These are phyloP conservation scores for Nebria brevicollis DNA, from an alignment of 2,888 invertebrate genomes.

Conservation along the genomic window DNA sequence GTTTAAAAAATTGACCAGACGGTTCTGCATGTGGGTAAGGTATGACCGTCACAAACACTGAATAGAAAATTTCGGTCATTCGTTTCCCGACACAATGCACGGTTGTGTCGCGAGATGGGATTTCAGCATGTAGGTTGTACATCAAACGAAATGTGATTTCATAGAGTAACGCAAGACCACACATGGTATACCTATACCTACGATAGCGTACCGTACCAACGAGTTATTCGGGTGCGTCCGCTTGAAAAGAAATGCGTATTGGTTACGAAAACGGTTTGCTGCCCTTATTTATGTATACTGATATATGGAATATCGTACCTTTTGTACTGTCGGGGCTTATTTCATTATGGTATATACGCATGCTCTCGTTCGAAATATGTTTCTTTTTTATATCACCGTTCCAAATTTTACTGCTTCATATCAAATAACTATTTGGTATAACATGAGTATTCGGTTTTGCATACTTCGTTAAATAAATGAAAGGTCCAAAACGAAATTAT, in stretches of 20 bases:
- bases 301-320: background rate
- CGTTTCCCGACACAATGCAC: constrained; percentile 35
- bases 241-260: background rate
- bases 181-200: background rate
- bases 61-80: constrained; percentile 38
- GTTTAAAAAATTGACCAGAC: no score
- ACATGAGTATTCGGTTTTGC: background rate
- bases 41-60: constrained; percentile 4
- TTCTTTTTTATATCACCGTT: background rate
- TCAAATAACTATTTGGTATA: background rate
- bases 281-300: background rate
- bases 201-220: background rate
- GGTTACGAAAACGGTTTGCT: background rate
- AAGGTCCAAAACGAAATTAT: no score
- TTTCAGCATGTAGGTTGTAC: constrained; percentile 40
- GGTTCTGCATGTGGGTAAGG: no score
- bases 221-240: background rate
- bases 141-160: constrained; percentile 45
- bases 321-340: background rate
- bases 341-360: background rate
- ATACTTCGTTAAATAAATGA: no score
- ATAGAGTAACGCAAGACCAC: constrained; percentile 18
- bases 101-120: constrained; percentile 36
- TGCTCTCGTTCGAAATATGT: background rate
- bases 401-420: background rate